Conservation (phyloP, 2,797 vertebrate genomes). For the Catostomus latipinnis region DNA sequence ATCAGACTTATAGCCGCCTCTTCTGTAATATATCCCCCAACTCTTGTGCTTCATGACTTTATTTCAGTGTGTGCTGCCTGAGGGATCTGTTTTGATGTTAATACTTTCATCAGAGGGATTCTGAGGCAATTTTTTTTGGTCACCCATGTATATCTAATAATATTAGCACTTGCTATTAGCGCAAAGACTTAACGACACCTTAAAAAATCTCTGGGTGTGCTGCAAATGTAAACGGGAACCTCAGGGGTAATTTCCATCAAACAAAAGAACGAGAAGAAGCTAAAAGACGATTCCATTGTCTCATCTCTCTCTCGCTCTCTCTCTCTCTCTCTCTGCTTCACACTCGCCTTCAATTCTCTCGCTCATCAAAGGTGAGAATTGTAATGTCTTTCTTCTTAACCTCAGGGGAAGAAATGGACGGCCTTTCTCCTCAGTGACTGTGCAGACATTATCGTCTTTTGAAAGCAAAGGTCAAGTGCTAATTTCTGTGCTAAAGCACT, state of each 20-base stretch:
- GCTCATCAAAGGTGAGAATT: conserved; percentile 56
- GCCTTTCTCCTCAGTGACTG: conserved; percentile 59
- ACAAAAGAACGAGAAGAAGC: conserved; percentile 46
- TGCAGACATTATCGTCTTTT: conserved; percentile 68
- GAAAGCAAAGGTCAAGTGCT: conserved; percentile 67
- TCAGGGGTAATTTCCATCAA: conserved; percentile 25
- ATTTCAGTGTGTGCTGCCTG: conserved; percentile 36
- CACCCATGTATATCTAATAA: conserved; percentile 30
- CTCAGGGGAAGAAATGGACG: conserved; percentile 71
- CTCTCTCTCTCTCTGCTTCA: conserved; percentile 46
- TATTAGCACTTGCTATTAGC: conserved; percentile 21
- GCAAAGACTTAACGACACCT: background rate
- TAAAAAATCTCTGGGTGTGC: conserved; percentile 18
- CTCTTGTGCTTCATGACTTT: conserved; percentile 43
- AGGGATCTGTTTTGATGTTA: conserved; percentile 50
- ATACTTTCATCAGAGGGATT: conserved; percentile 52
- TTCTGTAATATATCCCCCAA: conserved; percentile 40
- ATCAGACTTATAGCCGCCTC: conserved; percentile 50
- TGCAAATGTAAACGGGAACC: conserved; percentile 21
- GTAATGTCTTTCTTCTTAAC: conserved; percentile 57
- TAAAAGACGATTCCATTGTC: conserved; percentile 29
- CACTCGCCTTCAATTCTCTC: conserved; percentile 14
- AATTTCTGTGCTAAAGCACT: conserved; percentile 71
- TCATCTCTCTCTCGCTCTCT: conserved; percentile 3
- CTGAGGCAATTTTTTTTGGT: conserved; percentile 44